phyloP scores from a whole-genome alignment of 37 sponge, comb jelly and placozoan species.

The Amphimedon queenslandica region DNA sequence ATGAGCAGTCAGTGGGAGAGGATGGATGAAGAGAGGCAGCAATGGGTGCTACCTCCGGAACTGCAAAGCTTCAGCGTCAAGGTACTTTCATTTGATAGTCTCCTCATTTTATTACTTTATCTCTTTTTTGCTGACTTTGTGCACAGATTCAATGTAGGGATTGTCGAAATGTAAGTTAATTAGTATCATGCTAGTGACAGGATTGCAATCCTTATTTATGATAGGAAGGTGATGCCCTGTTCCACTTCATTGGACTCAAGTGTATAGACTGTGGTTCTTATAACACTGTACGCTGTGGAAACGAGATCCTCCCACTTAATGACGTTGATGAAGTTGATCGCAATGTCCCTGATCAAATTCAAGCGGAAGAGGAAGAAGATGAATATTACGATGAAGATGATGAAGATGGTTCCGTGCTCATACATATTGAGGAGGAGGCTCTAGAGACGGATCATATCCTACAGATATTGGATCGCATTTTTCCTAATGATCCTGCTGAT shows the following conservation, averaged over 20 bases:
- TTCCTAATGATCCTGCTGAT: no score
- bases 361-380: not conserved
- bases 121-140: not conserved
- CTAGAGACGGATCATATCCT: no score
- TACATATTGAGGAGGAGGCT: no score
- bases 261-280: conserved; percentile 62
- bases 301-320: not conserved
- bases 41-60: conserved; percentile 56
- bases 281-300: conserved; percentile 72
- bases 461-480: no score
- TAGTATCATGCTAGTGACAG: no score
- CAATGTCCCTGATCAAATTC: not conserved
- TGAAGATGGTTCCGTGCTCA: no score
- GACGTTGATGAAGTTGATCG: not conserved
- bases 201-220: no score
- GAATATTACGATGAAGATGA: not conserved
- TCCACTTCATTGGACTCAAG: conserved; percentile 75
- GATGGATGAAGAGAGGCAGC: conserved; percentile 46
- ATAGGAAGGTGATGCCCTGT: conserved; percentile 18
- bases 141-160: conserved; percentile 58
- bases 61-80: conserved; percentile 57
- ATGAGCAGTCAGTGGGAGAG: conserved; percentile 48
- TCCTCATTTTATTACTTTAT: not conserved
- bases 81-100: conserved; percentile 15
- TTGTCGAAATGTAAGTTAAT: conserved; percentile 24